Evolutionary conservation across 2,888 invertebrate genomes (phyloP).

Genomic region (Chymomyza fuscimana): DNA sequence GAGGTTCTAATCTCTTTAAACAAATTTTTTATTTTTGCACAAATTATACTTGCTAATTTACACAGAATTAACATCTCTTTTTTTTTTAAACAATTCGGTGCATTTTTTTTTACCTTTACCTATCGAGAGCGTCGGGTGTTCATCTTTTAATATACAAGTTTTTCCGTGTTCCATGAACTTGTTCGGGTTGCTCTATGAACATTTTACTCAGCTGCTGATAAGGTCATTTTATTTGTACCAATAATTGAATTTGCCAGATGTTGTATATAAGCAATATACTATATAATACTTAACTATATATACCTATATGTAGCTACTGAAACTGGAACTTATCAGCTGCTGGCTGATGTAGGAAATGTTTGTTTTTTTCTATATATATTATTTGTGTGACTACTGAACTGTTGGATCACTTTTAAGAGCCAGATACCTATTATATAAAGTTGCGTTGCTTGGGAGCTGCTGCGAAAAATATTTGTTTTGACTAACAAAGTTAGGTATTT

Average conservation of each 20-base stretch:
- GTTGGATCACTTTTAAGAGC: neutral
- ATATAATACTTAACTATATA: too few relatives aligned
- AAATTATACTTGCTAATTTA: slow-evolving; percentile 1
- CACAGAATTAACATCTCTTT: neutral
- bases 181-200: neutral
- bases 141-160: neutral
- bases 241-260: neutral
- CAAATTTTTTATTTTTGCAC: slow-evolving; percentile 10
- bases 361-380: neutral
- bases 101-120: neutral
- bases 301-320: neutral
- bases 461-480: neutral
- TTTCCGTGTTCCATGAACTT: slow-evolving; percentile 23
- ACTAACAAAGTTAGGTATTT: neutral
- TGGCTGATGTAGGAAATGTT: neutral
- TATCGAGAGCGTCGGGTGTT: neutral
- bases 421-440: neutral
- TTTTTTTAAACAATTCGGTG: neutral
- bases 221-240: slow-evolving; percentile 29
- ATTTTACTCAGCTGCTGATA: slow-evolving; percentile 18
- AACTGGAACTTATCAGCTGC: neutral
- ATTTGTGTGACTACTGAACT: neutral
- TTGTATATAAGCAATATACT: neutral
- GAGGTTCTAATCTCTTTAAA: neutral
- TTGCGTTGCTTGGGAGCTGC: neutral